These are phyloP conservation scores for Craseonycteris thonglongyai DNA, from an alignment of 2,113 vertebrate genomes.

Conservation along the genomic window DNA sequence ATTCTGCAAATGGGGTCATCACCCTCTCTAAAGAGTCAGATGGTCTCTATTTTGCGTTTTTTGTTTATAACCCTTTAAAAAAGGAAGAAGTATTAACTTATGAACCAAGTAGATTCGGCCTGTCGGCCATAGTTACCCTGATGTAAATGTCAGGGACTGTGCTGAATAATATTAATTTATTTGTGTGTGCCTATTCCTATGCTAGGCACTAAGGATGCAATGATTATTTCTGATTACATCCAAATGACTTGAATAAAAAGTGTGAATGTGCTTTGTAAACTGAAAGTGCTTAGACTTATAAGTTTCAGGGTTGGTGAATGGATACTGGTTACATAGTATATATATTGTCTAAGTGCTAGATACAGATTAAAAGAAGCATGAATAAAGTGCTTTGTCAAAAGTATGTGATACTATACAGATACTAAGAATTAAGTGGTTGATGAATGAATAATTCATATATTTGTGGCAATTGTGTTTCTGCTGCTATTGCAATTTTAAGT, in stretches of 20 bases:
- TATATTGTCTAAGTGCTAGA: neutral
- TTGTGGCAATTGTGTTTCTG: conserved; percentile 15
- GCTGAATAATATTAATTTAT: conserved; percentile 18
- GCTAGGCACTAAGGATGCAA: neutral
- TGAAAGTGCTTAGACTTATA: neutral
- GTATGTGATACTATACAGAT: neutral
- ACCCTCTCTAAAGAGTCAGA: neutral
- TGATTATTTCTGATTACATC: neutral
- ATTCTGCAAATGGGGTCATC: neutral
- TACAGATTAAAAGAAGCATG: neutral
- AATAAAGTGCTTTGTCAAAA: conserved; percentile 22
- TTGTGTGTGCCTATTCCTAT: neutral
- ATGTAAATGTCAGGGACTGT: neutral
- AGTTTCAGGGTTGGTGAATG: neutral
- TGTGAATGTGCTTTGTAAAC: conserved; percentile 20
- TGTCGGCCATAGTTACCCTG: neutral
- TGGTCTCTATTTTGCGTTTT: neutral
- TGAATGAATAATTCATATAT: neutral
- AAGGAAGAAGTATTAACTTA: neutral
- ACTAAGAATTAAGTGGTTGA: neutral
- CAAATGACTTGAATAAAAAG: conserved; percentile 15
- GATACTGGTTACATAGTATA: neutral
- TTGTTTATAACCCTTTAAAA: conserved; percentile 4
- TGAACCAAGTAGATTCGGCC: neutral
- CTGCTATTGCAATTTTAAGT: conserved; percentile 24